Percentiles rank a stretch among this genome's conserved stretches.
phyloP scores from a whole-genome alignment of 1,140 invertebrate species.

The Phocides pigmalion region DNA sequence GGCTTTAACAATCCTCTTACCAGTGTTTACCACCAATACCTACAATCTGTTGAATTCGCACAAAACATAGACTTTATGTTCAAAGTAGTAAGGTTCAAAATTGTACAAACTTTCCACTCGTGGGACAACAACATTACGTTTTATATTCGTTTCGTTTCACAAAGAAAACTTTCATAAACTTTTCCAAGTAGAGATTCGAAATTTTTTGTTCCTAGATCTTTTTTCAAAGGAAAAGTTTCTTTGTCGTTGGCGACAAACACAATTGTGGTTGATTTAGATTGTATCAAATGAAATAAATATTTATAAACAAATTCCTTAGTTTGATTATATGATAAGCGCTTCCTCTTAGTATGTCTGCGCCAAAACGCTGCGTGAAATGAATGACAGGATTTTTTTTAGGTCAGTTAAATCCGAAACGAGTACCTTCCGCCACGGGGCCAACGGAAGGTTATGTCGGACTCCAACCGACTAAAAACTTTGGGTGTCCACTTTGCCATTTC shows the following conservation, averaged over 20 bases:
- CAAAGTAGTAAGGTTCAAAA: not conserved
- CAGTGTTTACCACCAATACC: not conserved
- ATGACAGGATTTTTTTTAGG: too few species aligned
- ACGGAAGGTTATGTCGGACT: too few species aligned
- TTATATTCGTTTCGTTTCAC: slow-evolving; percentile 29
- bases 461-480: too few species aligned
- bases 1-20: slow-evolving; percentile 42
- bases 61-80: not conserved
- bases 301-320: not conserved
- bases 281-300: not conserved
- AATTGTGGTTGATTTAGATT: slow-evolving; percentile 14
- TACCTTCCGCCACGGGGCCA: too few species aligned
- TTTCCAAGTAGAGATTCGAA: slow-evolving; percentile 24
- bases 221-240: slow-evolving; percentile 22
- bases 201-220: slow-evolving; percentile 23
- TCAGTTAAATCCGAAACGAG: too few species aligned
- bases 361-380: too few species aligned
- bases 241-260: slow-evolving; percentile 5
- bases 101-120: not conserved
- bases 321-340: too few species aligned
- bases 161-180: slow-evolving; percentile 31
- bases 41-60: not conserved
- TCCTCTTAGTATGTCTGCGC: too few species aligned
- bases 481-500: too few species aligned
- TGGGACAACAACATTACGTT: slow-evolving; percentile 22